Base-by-base conservation (phyloP, 2,888 invertebrate genomes). In the Epinotia brunnichana region DNA sequence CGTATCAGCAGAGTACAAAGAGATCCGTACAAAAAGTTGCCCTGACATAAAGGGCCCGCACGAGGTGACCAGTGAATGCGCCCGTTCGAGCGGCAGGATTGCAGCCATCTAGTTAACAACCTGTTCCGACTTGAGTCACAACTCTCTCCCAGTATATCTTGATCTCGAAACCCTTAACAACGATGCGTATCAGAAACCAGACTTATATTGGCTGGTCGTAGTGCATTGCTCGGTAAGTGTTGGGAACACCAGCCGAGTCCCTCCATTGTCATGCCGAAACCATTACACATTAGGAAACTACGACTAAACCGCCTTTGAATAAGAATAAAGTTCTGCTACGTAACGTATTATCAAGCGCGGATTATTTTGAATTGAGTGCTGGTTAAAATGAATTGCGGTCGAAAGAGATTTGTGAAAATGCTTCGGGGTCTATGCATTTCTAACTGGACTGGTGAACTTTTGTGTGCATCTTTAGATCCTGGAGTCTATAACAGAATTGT, bases 21-120 rank as follows among this genome's bases (percentile, higher is more conserved):
- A 81, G 83, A 81, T 80, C 74, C 72, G 77, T 74, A 78, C 78
- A 80, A 85, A 80, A 85, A 87, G 83, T 86, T 83, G 66, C 39
- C 51, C 61, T 21, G 75, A 83, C 82, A 88, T 87, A 88, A 86
- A 87, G 87, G 84, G 83, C 87, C 87, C 89, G 88, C 88, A 88
- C 85, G 83, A 83, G 87, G 85, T 87, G 88, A 88, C 86, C 89
- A 79, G 80, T 83, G 85, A 87, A 86, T 84, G 80, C 81, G 83
- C 80, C 78, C 82, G 83, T 77, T 82, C 80, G 80, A 80, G 80
- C 83, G 82, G 79, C 79, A 81, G 81, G 80, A 83, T 80, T 82
- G 81, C 80, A 79, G 75, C 70, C 70, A n/a, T 48, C n/a, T n/a
- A 48, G n/a, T 48, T 48, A 5, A 48, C 48, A 48, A n/a, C n/a